phyloP scores from a whole-genome alignment of 2,113 vertebrate genomes.

The Scomber colias region DNA sequence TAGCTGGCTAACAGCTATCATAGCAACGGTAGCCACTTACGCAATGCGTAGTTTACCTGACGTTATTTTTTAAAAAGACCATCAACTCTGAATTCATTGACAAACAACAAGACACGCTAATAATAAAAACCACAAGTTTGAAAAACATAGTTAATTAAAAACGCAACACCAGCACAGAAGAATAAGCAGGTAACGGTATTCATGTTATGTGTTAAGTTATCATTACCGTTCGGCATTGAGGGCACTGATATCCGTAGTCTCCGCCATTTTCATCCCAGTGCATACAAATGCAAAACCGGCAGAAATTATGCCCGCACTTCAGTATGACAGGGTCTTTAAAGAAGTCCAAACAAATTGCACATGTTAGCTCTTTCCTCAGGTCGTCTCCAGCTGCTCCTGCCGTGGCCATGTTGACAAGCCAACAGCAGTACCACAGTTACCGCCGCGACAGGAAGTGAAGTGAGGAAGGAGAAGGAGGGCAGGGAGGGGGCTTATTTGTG shows the following conservation, averaged over 20 bases:
- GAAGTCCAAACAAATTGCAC: conserved; percentile 84
- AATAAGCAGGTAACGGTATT: neutral
- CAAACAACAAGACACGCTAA: accelerated
- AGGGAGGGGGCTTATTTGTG: conserved; percentile 21
- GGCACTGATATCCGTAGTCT: conserved; percentile 86
- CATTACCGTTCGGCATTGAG: conserved; percentile 84
- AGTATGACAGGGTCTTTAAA: conserved; percentile 85
- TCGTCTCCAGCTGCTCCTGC: conserved; percentile 73
- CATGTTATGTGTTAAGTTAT: neutral
- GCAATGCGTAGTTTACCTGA: conserved; percentile 17
- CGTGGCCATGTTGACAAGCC: conserved; percentile 78
- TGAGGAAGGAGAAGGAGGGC: neutral
- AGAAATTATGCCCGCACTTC: conserved; percentile 87
- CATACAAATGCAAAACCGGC: conserved; percentile 84
- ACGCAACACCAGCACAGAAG: neutral
- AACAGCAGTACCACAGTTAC: conserved; percentile 16
- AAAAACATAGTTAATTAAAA: neutral
- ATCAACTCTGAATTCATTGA: accelerated
- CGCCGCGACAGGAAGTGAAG: conserved; percentile 50
- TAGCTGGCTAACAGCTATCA: conserved; percentile 6
- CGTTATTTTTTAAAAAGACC: neutral
- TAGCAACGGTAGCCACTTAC: conserved; percentile 7
- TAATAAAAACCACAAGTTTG: neutral
- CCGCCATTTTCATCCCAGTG: conserved; percentile 87
- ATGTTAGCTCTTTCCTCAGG: conserved; percentile 83